These are phyloP conservation scores for Lacerta viridis DNA, from an alignment of 2,797 vertebrate genomes.

Conservation along the genomic window DNA sequence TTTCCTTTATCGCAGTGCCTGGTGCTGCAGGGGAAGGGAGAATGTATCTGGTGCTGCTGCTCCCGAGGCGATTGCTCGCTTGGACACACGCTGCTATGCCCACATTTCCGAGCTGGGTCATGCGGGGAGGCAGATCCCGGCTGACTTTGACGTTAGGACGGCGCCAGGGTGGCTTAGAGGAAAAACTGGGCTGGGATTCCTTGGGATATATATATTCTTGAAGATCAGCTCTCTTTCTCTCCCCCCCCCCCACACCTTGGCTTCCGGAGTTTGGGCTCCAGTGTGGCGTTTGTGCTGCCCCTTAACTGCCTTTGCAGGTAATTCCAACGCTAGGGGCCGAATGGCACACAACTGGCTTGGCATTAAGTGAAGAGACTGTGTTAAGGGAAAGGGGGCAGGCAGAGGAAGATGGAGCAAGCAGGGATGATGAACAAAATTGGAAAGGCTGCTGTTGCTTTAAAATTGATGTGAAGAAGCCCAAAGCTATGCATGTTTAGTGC, in stretches of 20 bases:
- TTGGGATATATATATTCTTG: no score
- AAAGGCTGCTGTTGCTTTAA: neutral
- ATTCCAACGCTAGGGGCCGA: neutral
- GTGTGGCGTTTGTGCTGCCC: neutral
- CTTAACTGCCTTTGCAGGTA: neutral
- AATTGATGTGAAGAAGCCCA: neutral
- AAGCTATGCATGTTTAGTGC: neutral
- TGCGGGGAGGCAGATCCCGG: neutral
- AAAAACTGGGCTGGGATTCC: neutral
- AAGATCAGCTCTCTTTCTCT: no score
- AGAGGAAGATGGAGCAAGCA: neutral
- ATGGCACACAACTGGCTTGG: neutral
- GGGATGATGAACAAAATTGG: no score
- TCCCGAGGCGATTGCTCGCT: slow-evolving; percentile 18
- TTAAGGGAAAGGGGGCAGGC: no score
- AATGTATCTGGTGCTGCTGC: neutral
- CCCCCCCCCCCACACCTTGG: neutral
- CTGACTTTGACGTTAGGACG: neutral
- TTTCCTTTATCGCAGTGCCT: slow-evolving; percentile 11
- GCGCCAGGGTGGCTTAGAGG: neutral
- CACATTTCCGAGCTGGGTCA: neutral
- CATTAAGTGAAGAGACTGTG: neutral
- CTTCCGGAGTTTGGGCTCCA: neutral
- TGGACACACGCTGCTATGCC: slow-evolving; percentile 9
- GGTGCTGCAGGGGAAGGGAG: neutral